Percentiles rank a stretch among this genome's conserved stretches.
phyloP scores from a whole-genome alignment of 2,888 invertebrate species.

The Mythimna loreyi region DNA sequence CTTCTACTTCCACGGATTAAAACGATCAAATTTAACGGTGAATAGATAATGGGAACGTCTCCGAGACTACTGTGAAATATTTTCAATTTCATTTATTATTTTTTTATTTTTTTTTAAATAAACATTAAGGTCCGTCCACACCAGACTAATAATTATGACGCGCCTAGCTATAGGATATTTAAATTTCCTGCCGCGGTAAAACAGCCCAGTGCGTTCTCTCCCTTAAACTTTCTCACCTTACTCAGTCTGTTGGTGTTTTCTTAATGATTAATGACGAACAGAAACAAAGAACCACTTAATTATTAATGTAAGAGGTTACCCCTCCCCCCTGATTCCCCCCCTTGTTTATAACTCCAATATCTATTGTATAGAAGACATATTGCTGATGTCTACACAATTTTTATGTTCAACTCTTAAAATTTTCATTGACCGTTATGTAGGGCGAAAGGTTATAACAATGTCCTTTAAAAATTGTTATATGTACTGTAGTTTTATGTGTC shows the following conservation, averaged over 20 bases:
- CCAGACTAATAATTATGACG: too few species aligned
- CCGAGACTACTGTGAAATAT: too few species aligned
- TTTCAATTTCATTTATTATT: too few species aligned
- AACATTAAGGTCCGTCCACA: too few species aligned
- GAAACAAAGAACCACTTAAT: slow-evolving; percentile 49
- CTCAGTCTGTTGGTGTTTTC: slow-evolving; percentile 24
- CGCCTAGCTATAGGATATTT: not conserved
- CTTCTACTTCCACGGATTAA: too few species aligned
- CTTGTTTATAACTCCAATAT: too few species aligned
- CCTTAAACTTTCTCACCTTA: slow-evolving; percentile 25
- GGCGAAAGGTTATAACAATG: not conserved
- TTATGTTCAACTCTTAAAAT: not conserved
- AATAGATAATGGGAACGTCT: too few species aligned
- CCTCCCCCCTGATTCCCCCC: slow-evolving; percentile 6
- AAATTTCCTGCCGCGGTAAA: not conserved
- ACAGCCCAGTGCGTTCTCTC: slow-evolving; percentile 17
- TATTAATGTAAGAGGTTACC: slow-evolving; percentile 34
- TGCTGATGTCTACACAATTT: not conserved
- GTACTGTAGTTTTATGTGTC: not conserved
- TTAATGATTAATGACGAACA: slow-evolving; percentile 47
- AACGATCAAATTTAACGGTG: too few species aligned
- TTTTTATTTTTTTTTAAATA: too few species aligned
- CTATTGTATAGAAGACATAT: not conserved
- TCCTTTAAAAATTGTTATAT: not conserved
- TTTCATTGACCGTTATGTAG: slow-evolving; percentile 18